Evolutionary conservation across 2,113 vertebrate genomes (phyloP), one percentile per base, ranked within the genome.

Genomic region (Thryonomys swinderianus): DNA sequence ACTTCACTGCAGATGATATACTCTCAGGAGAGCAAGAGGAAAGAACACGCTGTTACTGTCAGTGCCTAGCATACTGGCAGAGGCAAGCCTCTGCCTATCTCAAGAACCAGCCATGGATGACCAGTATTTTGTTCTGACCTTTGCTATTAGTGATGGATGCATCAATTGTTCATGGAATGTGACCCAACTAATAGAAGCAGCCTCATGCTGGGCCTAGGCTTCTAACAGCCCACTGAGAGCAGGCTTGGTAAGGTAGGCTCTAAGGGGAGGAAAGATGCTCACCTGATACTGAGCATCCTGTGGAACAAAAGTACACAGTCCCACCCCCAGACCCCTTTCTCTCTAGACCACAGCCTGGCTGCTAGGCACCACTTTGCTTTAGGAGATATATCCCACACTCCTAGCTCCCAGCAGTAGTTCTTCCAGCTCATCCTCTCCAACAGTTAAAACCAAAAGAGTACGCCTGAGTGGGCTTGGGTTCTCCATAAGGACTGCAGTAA

Each of bases 161-260:
- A 98, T 97, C 97, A 97, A 93, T 79, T 94, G 76, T 18, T 4
- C 67, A 87, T 97, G 98, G 96, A 88, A 91, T 64, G 59, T 40
- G 92, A 45, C 64, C 93, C 96, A 95, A 84, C 96, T 88, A 71
- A 32, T 0, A 73, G 74, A 91, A 90, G 57, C 20, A 90, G 95
- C 7, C 73, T 4, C 21, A 90, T 85, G 83, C 45, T 51, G 61
- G 4, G 23, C 0, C 45, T 23, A 12, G 25, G 42, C 42, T 62
- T 80, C 62, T 85, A 40, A 79, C 17, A 78, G 42, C 34, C 18
- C 18, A 17, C 2, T 61, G 48, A 88, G 16, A 91, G 51, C 3
- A 64, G 53, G 34, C 40, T 64, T 74, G 57, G 48, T 37, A 66
- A 80, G 48, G 51, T 32, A 40, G 76, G 81, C 18, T 87, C 76